phyloP scores from a whole-genome alignment of 92 coral and sea anemone genomes.

The Phenganax marumi region DNA sequence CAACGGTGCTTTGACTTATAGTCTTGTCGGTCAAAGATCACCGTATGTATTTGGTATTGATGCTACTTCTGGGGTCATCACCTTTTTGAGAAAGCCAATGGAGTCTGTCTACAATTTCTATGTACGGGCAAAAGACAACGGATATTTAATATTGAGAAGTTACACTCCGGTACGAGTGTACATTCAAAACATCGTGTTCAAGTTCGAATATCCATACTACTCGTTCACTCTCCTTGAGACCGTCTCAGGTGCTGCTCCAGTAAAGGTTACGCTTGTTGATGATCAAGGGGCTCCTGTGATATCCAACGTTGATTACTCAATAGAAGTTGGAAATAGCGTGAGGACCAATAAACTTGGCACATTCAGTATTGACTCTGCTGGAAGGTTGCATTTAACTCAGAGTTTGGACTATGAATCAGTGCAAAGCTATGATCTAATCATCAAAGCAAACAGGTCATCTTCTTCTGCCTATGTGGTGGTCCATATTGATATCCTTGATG shows the following conservation, averaged over 20 bases:
- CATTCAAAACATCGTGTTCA: conserved; percentile 63
- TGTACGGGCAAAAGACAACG: conserved; percentile 81
- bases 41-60: conserved; percentile 86
- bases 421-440: conserved; percentile 76
- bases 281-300: conserved; percentile 64
- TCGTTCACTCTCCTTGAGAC: conserved; percentile 63
- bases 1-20: conserved; percentile 76
- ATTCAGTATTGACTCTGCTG: conserved; percentile 65
- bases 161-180: conserved; percentile 68
- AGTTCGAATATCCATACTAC: conserved; percentile 70
- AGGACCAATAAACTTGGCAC: conserved; percentile 51
- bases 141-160: conserved; percentile 66
- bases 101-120: conserved; percentile 77
- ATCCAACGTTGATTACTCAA: conserved; percentile 55
- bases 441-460: conserved; percentile 76
- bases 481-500: conserved; percentile 68
- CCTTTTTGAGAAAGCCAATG: conserved; percentile 70
- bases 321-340: conserved; percentile 68
- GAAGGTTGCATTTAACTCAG: conserved; percentile 57
- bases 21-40: conserved; percentile 89
- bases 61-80: conserved; percentile 64
- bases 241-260: conserved; percentile 36
- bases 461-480: conserved; percentile 77
- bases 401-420: conserved; percentile 70
- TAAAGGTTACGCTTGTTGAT: conserved; percentile 59